Percentiles rank a stretch among this genome's conserved stretches.
Evolutionary conservation across 1,140 invertebrate genomes (phyloP).

Genomic region (Telenomus remus): DNA sequence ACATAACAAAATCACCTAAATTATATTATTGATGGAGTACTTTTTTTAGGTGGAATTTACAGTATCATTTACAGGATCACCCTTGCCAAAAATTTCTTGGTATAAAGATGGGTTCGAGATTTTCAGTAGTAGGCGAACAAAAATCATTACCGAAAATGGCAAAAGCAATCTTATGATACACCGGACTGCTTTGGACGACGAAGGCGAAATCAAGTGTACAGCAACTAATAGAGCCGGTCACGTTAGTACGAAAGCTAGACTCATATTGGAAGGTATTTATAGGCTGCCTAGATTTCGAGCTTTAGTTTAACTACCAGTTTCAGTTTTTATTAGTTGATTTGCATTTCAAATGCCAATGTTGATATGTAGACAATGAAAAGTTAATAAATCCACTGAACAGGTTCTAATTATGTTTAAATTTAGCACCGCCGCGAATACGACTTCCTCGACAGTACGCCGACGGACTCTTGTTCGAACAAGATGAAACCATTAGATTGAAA

Average conservation of each 20-base stretch:
- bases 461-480: conserved; percentile 90
- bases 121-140: conserved; percentile 86
- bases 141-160: conserved; percentile 85
- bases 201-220: conserved; percentile 92
- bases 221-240: conserved; percentile 89
- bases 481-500: conserved; percentile 90
- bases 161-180: conserved; percentile 88
- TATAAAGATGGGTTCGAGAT: conserved; percentile 92
- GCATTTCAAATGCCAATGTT: too few species aligned
- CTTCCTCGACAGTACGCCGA: conserved; percentile 90
- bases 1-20: too few species aligned
- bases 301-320: too few species aligned
- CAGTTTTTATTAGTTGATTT: too few species aligned
- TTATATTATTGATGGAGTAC: too few species aligned
- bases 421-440: conserved; percentile 85
- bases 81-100: conserved; percentile 92
- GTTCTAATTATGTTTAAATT: not conserved
- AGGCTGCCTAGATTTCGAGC: too few species aligned
- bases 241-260: conserved; percentile 82
- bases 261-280: conserved; percentile 80
- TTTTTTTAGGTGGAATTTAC: conserved; percentile 82
- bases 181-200: conserved; percentile 85
- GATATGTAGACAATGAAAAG: too few species aligned
- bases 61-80: conserved; percentile 87
- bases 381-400: too few species aligned